Evolutionary conservation across 1,140 invertebrate species (phyloP).

Genomic region (Probaryconus sp.): DNA sequence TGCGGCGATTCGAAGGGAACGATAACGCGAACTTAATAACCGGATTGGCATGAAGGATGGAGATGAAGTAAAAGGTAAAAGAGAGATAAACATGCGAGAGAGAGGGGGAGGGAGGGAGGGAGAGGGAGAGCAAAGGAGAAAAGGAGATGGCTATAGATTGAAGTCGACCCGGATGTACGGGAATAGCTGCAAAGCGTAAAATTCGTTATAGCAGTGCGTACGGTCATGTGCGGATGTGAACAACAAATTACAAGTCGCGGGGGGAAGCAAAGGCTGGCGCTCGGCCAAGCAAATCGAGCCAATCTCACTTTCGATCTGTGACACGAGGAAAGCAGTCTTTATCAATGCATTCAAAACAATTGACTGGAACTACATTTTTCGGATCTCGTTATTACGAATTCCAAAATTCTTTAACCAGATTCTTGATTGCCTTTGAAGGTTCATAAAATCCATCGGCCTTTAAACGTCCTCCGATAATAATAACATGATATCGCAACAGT

Average conservation of each 20-base stretch:
- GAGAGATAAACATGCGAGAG: no score
- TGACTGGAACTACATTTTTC: conserved; percentile 22
- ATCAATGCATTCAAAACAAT: conserved; percentile 64
- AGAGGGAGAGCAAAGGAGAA: conserved; percentile 19
- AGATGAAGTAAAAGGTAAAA: conserved; percentile 5
- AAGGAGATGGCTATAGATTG: conserved; percentile 43
- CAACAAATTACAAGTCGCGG: conserved; percentile 57
- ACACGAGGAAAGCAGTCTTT: conserved; percentile 60
- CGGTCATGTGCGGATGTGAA: conserved; percentile 51
- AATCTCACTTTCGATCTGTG: conserved; percentile 71
- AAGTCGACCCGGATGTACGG: conserved; percentile 71
- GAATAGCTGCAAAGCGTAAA: conserved; percentile 68
- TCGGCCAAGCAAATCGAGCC: conserved; percentile 64
- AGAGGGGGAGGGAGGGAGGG: conserved; percentile 1
- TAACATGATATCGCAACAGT: no score
- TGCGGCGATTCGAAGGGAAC: conserved; percentile 6
- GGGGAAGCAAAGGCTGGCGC: conserved; percentile 61
- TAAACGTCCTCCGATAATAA: no score
- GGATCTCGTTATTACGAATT: background rate
- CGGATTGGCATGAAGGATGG: conserved; percentile 14
- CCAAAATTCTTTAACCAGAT: no score
- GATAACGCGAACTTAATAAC: conserved; percentile 32
- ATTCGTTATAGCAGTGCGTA: conserved; percentile 54
- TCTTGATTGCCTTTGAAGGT: no score
- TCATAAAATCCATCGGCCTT: no score